phyloP scores from a whole-genome alignment of 2,888 invertebrate genomes.

The Gastracanthus pulcherrimus region DNA sequence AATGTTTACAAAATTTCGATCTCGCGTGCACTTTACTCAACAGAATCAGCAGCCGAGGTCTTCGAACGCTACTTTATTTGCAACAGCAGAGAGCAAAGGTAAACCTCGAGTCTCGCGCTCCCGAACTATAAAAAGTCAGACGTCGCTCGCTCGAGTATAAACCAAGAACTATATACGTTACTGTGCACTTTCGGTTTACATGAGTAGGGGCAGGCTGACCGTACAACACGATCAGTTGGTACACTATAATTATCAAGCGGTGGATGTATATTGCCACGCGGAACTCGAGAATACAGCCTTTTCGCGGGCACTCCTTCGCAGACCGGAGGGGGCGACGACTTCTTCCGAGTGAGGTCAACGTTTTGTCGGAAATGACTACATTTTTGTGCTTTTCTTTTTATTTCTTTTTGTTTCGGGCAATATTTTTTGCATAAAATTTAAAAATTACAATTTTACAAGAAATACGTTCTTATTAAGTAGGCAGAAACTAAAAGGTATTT shows the following conservation, averaged over 20 bases:
- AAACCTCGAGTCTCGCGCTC: slow-evolving; percentile 14
- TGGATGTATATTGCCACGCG: slow-evolving; percentile 29
- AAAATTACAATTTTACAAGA: neutral
- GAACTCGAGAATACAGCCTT: neutral
- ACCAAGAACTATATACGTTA: slow-evolving; percentile 9
- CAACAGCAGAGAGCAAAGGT: neutral
- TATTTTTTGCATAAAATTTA: neutral
- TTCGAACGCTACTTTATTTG: slow-evolving; percentile 14
- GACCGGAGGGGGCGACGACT: neutral
- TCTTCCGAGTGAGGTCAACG: neutral
- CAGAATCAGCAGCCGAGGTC: neutral
- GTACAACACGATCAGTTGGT: slow-evolving; percentile 38
- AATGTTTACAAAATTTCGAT: slow-evolving; percentile 22
- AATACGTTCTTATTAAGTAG: too few species aligned
- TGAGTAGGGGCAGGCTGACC: slow-evolving; percentile 5
- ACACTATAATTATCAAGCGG: slow-evolving; percentile 38
- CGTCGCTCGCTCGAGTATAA: neutral
- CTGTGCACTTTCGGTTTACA: slow-evolving; percentile 26
- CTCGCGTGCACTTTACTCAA: neutral
- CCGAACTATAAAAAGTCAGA: slow-evolving; percentile 17
- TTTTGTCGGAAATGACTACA: neutral
- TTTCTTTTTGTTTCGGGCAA: neutral
- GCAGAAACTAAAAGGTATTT: too few species aligned
- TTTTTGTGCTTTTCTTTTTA: neutral
- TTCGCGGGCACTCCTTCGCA: neutral